A percentile compares a stretch with the other conserved stretches of the same genome.
These are phyloP conservation scores for Kradibia gibbosae DNA, from an alignment of 1,140 invertebrate species.

Conservation along the genomic window DNA sequence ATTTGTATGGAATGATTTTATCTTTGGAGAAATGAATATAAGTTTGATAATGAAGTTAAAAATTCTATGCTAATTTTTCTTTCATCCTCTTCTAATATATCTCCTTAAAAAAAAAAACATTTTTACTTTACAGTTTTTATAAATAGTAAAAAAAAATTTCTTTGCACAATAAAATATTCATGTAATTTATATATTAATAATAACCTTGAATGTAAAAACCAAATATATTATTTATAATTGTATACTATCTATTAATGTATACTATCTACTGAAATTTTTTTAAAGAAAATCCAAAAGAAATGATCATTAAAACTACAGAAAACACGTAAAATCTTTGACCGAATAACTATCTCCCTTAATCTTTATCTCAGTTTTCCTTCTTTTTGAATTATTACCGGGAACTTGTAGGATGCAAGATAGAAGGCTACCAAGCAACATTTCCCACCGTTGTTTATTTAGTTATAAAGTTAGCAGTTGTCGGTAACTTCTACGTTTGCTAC, in stretches of 20 bases:
- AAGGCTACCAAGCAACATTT: conserved; percentile 50
- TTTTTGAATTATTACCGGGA: neutral
- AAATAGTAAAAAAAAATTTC: too few species aligned
- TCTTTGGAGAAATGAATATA: too few species aligned
- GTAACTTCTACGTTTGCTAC: conserved; percentile 9
- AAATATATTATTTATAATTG: neutral
- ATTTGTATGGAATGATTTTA: too few species aligned
- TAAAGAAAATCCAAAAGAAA: neutral
- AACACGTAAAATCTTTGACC: neutral
- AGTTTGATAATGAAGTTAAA: too few species aligned
- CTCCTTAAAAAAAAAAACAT: too few species aligned
- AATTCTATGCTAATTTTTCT: too few species aligned
- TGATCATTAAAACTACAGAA: neutral
- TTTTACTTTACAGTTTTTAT: too few species aligned
- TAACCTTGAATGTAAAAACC: too few species aligned
- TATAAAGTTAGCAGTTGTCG: conserved; percentile 58
- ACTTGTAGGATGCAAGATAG: neutral
- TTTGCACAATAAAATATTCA: too few species aligned
- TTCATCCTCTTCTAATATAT: too few species aligned
- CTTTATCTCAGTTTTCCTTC: neutral
- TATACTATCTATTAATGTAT: neutral
- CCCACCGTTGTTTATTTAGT: conserved; percentile 64
- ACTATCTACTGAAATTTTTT: neutral
- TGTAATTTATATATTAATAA: too few species aligned
- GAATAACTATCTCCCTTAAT: neutral